Conservation (phyloP, 2,113 vertebrate species). For the Ovis aries region DNA sequence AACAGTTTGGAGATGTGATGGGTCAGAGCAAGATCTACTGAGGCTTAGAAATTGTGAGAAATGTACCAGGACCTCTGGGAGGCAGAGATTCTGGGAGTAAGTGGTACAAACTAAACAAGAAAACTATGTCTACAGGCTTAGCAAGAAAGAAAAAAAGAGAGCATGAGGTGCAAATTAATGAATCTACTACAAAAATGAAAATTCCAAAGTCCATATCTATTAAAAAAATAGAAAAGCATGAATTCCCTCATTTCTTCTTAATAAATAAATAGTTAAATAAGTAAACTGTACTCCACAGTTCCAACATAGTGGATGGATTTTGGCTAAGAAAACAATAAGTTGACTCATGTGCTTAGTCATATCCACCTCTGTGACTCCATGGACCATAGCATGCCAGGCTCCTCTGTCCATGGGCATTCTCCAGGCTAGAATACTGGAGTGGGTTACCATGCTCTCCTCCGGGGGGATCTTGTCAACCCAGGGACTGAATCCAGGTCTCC, state of each 20-base stretch:
- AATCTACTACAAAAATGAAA: background rate
- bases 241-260: background rate
- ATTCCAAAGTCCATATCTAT: background rate
- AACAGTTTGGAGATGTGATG: background rate
- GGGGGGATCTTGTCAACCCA: background rate
- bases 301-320: background rate
- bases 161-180: background rate
- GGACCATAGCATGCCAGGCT: background rate
- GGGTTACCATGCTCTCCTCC: background rate
- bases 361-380: background rate
- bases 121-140: background rate
- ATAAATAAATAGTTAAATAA: background rate
- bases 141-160: background rate
- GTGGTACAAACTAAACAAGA: background rate
- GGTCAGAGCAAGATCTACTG: background rate
- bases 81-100: background rate
- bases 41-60: background rate
- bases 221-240: background rate
- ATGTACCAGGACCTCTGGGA: background rate
- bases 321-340: background rate
- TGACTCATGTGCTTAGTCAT: background rate
- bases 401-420: background rate
- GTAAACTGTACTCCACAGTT: background rate
- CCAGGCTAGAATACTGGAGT: background rate
- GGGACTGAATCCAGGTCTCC: background rate